Conservation (phyloP, 2,888 invertebrate genomes). For the Chesias legatella region DNA sequence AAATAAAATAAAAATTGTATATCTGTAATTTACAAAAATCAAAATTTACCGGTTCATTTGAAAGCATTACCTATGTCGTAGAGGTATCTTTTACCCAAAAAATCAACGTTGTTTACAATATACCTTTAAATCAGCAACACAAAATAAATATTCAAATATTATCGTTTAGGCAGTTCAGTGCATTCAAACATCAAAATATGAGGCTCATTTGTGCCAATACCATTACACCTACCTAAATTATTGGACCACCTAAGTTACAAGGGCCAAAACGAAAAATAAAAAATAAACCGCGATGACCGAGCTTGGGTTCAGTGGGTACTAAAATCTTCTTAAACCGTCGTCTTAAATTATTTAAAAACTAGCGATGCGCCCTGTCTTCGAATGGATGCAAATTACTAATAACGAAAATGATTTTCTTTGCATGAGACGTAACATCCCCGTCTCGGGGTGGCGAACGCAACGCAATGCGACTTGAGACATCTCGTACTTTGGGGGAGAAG, state of each 20-base stretch:
- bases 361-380: not conserved
- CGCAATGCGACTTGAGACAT: too few species aligned
- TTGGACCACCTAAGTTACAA: constrained; percentile 29
- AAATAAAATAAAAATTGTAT: too few species aligned
- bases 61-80: too few species aligned
- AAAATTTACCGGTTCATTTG: too few species aligned
- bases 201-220: constrained; percentile 23
- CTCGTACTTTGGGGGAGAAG: too few species aligned
- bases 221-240: constrained; percentile 31
- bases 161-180: constrained; percentile 14
- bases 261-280: constrained; percentile 17
- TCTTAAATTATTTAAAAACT: too few species aligned
- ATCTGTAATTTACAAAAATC: too few species aligned
- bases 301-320: constrained; percentile 16
- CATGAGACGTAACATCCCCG: too few species aligned
- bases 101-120: not conserved
- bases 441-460: too few species aligned
- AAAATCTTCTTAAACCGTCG: constrained; percentile 14
- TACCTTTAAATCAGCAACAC: constrained; percentile 2
- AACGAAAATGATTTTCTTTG: too few species aligned
- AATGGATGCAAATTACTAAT: too few species aligned
- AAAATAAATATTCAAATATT: constrained; percentile 19
- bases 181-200: constrained; percentile 24
- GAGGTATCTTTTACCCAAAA: not conserved
- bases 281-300: constrained; percentile 22